Evolutionary conservation across 2,888 invertebrate genomes (phyloP).

Genomic region (Chloromyia formosa): DNA sequence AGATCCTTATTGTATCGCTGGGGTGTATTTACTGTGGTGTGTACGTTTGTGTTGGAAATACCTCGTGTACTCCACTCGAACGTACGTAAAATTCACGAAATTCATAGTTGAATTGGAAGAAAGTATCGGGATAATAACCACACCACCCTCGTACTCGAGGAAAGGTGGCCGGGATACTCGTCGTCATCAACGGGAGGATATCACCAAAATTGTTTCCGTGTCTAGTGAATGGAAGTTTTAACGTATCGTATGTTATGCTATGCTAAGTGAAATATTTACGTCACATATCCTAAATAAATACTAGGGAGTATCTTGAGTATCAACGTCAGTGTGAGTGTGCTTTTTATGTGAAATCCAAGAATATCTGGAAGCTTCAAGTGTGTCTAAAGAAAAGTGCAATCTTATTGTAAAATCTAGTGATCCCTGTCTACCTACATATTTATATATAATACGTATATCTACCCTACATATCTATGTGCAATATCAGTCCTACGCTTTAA

Average conservation of each 20-base stretch:
- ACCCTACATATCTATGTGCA: constrained; percentile 42
- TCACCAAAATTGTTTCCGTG: constrained; percentile 14
- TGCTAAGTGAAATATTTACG: constrained; percentile 6
- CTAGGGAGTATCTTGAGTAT: not conserved
- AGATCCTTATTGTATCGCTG: too few species aligned
- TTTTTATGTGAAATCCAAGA: constrained; percentile 7
- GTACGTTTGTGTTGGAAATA: not conserved
- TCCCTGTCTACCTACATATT: constrained; percentile 25
- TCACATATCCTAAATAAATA: not conserved
- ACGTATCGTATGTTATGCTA: not conserved
- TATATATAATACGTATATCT: constrained; percentile 33
- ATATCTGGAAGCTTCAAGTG: constrained; percentile 11
- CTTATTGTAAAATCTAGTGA: constrained; percentile 23
- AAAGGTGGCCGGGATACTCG: too few species aligned
- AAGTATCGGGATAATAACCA: not conserved
- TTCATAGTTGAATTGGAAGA: constrained; percentile 35
- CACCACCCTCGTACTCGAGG: too few species aligned
- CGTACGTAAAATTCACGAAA: constrained; percentile 15
- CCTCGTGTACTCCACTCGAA: constrained; percentile 28
- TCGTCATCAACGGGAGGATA: too few species aligned
- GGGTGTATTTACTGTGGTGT: not conserved
- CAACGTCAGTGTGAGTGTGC: not conserved
- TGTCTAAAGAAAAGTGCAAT: constrained; percentile 7
- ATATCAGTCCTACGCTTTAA: constrained; percentile 41
- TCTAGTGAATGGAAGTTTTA: not conserved